A percentile compares a stretch with the other conserved stretches of the same genome.
Evolutionary conservation across 2,113 vertebrate genomes (phyloP).

Genomic region (Mesocricetus auratus): DNA sequence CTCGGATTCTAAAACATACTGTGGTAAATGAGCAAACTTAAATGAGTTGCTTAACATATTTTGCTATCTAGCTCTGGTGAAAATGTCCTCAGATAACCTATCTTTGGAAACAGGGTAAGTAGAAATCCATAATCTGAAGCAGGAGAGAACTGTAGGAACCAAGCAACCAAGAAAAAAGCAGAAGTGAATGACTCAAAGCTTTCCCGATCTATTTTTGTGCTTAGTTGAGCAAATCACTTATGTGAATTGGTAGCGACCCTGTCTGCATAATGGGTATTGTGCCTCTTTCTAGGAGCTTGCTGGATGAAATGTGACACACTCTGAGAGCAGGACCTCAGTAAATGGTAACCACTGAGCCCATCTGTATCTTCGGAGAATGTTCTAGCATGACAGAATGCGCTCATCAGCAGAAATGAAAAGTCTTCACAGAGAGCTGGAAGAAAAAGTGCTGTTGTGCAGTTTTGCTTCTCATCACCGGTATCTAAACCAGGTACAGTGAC

Average conservation of each 20-base stretch:
- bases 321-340: background rate
- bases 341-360: background rate
- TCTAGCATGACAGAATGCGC: background rate
- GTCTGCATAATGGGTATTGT: background rate
- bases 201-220: background rate
- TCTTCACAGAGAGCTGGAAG: background rate
- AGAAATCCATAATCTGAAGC: background rate
- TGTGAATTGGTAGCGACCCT: background rate
- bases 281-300: background rate
- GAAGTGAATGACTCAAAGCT: background rate
- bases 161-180: background rate
- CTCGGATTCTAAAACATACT: background rate
- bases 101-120: background rate
- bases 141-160: background rate
- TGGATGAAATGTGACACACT: background rate
- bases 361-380: background rate
- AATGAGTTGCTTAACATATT: background rate
- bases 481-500: background rate
- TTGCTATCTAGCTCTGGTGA: conserved; percentile 5
- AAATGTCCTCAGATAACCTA: background rate
- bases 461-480: conserved; percentile 6
- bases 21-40: background rate
- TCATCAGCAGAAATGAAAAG: background rate
- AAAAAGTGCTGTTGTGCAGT: background rate
- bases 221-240: background rate